Percentiles rank a stretch among this genome's conserved stretches.
phyloP scores from a whole-genome alignment of 1,140 invertebrate species.

The Zelostemma sp. region DNA sequence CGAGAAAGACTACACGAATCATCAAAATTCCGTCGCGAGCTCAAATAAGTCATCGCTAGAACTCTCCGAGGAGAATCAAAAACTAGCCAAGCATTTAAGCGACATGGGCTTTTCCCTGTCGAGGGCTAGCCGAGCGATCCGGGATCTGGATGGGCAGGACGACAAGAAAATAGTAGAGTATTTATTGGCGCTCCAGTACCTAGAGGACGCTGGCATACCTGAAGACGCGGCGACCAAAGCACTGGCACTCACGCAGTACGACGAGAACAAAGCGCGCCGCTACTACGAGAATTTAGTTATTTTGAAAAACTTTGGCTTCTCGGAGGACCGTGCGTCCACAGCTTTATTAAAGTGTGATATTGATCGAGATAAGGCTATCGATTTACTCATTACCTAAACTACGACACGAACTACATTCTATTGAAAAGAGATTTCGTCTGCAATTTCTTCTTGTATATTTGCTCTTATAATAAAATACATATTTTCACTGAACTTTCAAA shows the following conservation, averaged over 20 bases:
- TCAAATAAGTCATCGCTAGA: slow-evolving; percentile 51
- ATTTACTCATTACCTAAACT: slow-evolving; percentile 82
- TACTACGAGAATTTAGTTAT: slow-evolving; percentile 75
- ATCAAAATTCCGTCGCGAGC: slow-evolving; percentile 15
- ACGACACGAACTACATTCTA: background rate
- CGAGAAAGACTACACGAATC: slow-evolving; percentile 25
- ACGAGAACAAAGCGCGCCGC: slow-evolving; percentile 68
- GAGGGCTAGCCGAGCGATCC: slow-evolving; percentile 82
- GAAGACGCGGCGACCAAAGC: slow-evolving; percentile 73
- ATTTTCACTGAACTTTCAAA: background rate
- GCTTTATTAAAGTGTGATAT: slow-evolving; percentile 83
- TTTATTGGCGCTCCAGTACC: slow-evolving; percentile 63
- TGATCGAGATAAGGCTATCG: slow-evolving; percentile 88
- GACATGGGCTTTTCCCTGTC: slow-evolving; percentile 88
- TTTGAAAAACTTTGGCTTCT: slow-evolving; percentile 86
- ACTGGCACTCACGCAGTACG: slow-evolving; percentile 65
- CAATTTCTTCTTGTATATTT: slow-evolving; percentile 4
- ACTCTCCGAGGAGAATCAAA: slow-evolving; percentile 71
- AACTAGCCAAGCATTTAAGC: slow-evolving; percentile 78
- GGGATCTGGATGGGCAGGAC: slow-evolving; percentile 78
- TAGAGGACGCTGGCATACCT: slow-evolving; percentile 79
- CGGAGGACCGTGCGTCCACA: slow-evolving; percentile 79
- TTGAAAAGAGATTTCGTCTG: background rate
- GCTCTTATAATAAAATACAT: background rate
- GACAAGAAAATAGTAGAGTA: slow-evolving; percentile 83